Evolutionary conservation across 2,797 vertebrate species (phyloP).

Genomic region (Zonotrichia albicollis): DNA sequence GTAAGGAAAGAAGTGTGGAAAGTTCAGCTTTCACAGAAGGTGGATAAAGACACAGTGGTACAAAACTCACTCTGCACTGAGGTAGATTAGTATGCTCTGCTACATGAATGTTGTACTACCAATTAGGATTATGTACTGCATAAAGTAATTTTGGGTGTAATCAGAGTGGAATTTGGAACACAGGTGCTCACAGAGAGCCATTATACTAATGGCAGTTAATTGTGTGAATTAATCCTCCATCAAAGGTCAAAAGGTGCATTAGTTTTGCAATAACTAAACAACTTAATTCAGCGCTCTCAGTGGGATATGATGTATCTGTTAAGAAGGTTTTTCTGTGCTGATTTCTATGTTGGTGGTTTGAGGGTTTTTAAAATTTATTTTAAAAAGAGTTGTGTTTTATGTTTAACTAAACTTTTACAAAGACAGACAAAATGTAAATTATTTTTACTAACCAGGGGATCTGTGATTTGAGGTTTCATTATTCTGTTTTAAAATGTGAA

Average conservation of each 20-base stretch:
- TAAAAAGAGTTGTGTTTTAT: neutral
- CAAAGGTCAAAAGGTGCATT: neutral
- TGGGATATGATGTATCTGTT: neutral
- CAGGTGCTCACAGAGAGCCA: neutral
- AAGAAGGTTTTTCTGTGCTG: neutral
- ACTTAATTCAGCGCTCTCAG: neutral
- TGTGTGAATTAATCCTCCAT: conserved; percentile 17
- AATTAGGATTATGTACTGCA: conserved; percentile 11
- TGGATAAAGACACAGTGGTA: neutral
- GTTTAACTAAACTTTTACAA: neutral
- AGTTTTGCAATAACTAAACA: conserved; percentile 57
- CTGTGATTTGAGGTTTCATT: neutral
- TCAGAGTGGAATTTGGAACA: neutral
- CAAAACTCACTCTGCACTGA: neutral
- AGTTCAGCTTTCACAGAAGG: neutral
- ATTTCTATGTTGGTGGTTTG: neutral
- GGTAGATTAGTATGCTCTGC: neutral
- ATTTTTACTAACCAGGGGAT: neutral
- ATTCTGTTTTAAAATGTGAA: neutral
- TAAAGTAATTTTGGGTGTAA: conserved; percentile 21
- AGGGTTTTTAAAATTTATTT: rapidly evolving
- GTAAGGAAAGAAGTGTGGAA: neutral
- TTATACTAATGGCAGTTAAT: conserved; percentile 5
- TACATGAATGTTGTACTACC: neutral
- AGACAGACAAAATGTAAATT: neutral